Percentiles rank a stretch among this genome's conserved stretches.
Conservation (phyloP, 2,113 vertebrate species). For the Psittacara wagleri region DNA sequence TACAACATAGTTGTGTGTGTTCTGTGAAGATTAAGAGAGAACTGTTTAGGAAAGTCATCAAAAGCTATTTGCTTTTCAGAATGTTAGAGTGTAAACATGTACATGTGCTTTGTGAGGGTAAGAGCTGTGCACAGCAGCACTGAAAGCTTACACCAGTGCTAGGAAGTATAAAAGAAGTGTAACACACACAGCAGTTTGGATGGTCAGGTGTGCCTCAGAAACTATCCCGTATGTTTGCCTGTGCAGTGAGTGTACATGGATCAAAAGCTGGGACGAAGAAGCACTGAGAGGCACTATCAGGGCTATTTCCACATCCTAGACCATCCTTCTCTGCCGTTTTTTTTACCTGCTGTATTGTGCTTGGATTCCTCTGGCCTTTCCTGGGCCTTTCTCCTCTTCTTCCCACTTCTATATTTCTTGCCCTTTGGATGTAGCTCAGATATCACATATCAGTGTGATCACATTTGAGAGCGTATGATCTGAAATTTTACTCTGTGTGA, state of each 20-base stretch:
- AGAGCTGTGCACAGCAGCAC: neutral
- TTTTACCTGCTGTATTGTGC: neutral
- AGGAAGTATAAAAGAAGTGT: neutral
- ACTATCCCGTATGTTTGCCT: neutral
- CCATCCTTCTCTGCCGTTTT: neutral
- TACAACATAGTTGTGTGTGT: neutral
- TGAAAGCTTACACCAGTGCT: neutral
- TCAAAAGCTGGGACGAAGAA: neutral
- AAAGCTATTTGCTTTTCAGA: neutral
- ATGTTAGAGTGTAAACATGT: neutral
- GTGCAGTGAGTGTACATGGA: neutral
- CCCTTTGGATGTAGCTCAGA: neutral
- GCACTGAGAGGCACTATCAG: neutral
- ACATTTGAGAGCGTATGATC: rapidly evolving
- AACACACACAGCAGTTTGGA: neutral
- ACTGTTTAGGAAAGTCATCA: neutral
- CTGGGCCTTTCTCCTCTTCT: neutral
- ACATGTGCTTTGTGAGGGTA: neutral
- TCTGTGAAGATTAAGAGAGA: neutral
- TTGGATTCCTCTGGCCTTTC: neutral
- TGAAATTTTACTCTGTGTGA: neutral
- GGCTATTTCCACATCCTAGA: neutral
- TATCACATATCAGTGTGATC: neutral
- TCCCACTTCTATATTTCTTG: neutral
- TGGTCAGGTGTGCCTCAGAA: neutral